Evolutionary conservation across 2,113 vertebrate genomes (phyloP), one percentile per base, ranked within the genome.

Genomic region (Chunga burmeisteri): DNA sequence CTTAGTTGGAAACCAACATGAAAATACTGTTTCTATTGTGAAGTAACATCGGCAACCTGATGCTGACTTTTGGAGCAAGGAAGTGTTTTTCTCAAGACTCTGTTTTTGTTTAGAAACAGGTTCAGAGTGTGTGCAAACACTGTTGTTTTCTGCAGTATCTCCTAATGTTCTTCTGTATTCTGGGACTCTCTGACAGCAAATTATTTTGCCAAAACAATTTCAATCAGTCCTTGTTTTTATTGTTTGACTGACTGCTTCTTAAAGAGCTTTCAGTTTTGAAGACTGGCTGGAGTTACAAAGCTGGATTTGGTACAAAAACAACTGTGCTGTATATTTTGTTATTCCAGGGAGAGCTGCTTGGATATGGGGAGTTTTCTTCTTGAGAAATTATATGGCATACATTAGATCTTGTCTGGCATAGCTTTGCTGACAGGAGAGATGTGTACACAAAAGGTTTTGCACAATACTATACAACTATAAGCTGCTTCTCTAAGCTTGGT

Each of bases 1-100:
- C 94, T 92, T 99, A 13, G 98, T 98, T 47, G 98, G 98, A 3
- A 98, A 94, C 36, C 98, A 98, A n/a, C 98, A 91, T 11, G 98
- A 98, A 94, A 98, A 98, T 47, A 95, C 98, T 14, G 93, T 98
- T 62, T 82, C 98, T 10, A 77, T 98, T 5, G 97, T 99, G 96
- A 99, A 96, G 84, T 99, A 95, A 98, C 66, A 29, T 15, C 32
- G 8, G 13, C 71, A 16, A 1, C 61, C 30, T 1, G 30, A 81
- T 6, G 3, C n/a, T 61, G 46, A 7, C 59, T 75, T 58, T 6
- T 27, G 75, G 63, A 42, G 59, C 65, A 4, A 26, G 56, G 11
- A 36, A 44, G 38, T 7, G 49, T 44, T 84, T 65, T 36, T 50
- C 25, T 50, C 8, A 58, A 13, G 16, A 3, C 8, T 47, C 22